Evolutionary conservation across 2,797 vertebrate species (phyloP).

Genomic region (Chelmon rostratus): DNA sequence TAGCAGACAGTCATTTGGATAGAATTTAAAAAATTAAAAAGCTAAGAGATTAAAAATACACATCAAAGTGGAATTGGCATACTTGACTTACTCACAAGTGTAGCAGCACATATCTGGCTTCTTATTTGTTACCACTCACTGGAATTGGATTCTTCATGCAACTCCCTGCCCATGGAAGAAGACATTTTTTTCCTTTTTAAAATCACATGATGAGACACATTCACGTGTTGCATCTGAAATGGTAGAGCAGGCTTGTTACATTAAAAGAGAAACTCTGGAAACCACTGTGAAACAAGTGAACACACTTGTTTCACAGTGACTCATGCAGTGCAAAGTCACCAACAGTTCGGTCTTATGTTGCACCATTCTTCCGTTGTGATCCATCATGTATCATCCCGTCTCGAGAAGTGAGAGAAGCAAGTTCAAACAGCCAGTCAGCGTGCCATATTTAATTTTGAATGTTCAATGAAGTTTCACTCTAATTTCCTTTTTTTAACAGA

Average conservation of each 20-base stretch:
- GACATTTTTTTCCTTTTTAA: background rate
- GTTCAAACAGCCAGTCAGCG: constrained; percentile 55
- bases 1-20: background rate
- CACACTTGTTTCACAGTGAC: constrained; percentile 32
- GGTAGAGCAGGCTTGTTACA: background rate
- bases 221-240: constrained; percentile 14
- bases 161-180: background rate
- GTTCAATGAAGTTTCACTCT: constrained; percentile 35
- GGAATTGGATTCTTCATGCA: background rate
- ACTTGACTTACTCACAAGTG: background rate
- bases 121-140: background rate
- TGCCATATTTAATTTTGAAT: constrained; percentile 63
- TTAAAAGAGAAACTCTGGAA: constrained; percentile 12
- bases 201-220: constrained; percentile 6
- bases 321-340: constrained; percentile 39
- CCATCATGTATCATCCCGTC: constrained; percentile 43
- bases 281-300: no score
- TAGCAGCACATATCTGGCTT: background rate
- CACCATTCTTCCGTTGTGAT: constrained; percentile 50
- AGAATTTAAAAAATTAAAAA: background rate
- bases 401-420: constrained; percentile 41
- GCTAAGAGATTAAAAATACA: background rate
- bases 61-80: background rate
- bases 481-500: constrained; percentile 21
- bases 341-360: constrained; percentile 42